phyloP scores from a whole-genome alignment of 1,140 invertebrate genomes.

The Brachionus asplanchnoidis region DNA sequence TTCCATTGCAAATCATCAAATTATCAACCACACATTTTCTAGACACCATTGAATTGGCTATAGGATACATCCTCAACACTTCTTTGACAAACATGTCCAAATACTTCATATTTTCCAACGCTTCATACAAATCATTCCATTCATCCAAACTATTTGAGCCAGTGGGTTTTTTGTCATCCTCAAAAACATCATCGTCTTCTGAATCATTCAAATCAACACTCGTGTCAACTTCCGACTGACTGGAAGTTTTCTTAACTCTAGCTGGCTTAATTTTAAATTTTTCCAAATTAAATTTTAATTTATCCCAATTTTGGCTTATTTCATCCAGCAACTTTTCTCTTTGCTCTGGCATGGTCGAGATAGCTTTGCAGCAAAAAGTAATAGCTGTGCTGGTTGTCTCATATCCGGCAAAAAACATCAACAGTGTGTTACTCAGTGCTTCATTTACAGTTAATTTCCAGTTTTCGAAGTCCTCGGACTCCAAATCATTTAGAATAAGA shows the following conservation, averaged over 20 bases:
- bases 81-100: slow-evolving; percentile 41
- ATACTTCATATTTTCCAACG: slow-evolving; percentile 29
- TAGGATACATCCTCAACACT: slow-evolving; percentile 33
- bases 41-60: slow-evolving; percentile 38
- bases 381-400: slow-evolving; percentile 35
- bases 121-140: slow-evolving; percentile 39
- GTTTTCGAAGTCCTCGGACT: slow-evolving; percentile 35
- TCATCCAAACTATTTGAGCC: neutral
- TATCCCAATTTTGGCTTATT: slow-evolving; percentile 8
- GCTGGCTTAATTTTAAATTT: slow-evolving; percentile 9
- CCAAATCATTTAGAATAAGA: neutral
- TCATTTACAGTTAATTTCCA: slow-evolving; percentile 37
- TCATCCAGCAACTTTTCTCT: slow-evolving; percentile 28
- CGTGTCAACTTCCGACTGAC: neutral
- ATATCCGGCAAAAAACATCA: slow-evolving; percentile 39
- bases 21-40: slow-evolving; percentile 33
- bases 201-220: neutral
- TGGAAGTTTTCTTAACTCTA: neutral
- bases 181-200: slow-evolving; percentile 38
- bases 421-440: slow-evolving; percentile 29
- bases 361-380: slow-evolving; percentile 33
- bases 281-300: slow-evolving; percentile 21
- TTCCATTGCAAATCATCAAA: slow-evolving; percentile 22
- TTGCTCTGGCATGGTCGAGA: slow-evolving; percentile 34
- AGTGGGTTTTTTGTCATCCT: neutral